Conservation (phyloP, 2,797 vertebrate species). For the Melanotaenia trifasciata region DNA sequence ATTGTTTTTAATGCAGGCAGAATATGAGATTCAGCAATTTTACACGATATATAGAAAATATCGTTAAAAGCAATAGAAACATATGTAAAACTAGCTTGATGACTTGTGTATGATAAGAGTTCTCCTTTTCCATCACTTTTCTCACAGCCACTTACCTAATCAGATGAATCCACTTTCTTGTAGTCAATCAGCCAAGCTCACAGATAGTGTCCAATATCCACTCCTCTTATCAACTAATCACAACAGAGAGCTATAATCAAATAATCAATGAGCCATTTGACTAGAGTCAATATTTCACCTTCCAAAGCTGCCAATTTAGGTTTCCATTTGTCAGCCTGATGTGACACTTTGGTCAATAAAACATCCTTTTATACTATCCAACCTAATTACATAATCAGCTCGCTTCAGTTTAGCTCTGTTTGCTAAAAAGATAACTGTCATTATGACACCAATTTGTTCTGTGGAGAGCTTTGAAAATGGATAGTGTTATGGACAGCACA, state of each 20-base stretch:
- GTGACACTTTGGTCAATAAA: conserved; percentile 61
- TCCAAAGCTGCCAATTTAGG: conserved; percentile 64
- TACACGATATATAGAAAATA: not conserved
- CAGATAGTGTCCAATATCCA: conserved; percentile 57
- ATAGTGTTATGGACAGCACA: conserved; percentile 10
- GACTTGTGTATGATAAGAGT: not conserved
- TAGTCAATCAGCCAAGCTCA: conserved; percentile 51
- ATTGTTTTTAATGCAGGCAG: conserved; percentile 22
- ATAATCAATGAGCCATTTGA: conserved; percentile 75
- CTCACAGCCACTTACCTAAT: conserved; percentile 27
- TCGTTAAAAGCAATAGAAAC: not conserved
- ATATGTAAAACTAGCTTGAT: not conserved
- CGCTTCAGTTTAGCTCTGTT: conserved; percentile 48
- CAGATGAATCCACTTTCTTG: conserved; percentile 51
- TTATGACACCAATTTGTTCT: conserved; percentile 45
- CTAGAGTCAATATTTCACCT: conserved; percentile 62
- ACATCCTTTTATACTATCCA: conserved; percentile 64
- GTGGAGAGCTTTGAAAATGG: conserved; percentile 33
- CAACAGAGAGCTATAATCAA: conserved; percentile 71
- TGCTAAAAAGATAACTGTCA: conserved; percentile 54
- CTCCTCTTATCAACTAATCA: conserved; percentile 69
- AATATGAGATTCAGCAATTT: conserved; percentile 9
- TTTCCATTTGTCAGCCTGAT: conserved; percentile 63
- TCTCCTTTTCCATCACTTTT: conserved; percentile 12
- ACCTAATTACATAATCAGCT: conserved; percentile 59